A percentile compares a stretch with the other conserved stretches of the same genome.
These are phyloP conservation scores for Oryzias sinensis DNA, from an alignment of 2,797 vertebrate genomes.

Conservation along the genomic window DNA sequence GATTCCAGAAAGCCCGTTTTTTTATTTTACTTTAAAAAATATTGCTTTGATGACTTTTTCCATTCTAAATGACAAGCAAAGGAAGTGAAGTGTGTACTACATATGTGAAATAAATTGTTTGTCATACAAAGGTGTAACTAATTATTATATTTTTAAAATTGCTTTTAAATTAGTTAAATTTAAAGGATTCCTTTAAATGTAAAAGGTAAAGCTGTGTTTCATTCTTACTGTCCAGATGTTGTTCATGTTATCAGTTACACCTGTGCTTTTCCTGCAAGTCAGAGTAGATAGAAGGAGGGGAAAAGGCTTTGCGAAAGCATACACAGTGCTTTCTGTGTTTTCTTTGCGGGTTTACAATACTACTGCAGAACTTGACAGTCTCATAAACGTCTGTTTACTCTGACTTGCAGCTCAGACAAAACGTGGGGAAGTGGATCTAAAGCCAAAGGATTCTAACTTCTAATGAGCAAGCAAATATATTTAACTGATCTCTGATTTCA, in stretches of 20 bases:
- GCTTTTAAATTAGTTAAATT: neutral
- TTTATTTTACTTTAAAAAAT: no score
- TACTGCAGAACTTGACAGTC: constrained; percentile 7
- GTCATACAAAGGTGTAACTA: neutral
- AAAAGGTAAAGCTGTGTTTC: neutral
- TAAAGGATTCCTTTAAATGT: neutral
- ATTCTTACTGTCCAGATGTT: neutral
- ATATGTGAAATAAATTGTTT: neutral
- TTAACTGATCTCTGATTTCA: neutral
- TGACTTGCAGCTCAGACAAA: neutral
- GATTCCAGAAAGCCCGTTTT: no score
- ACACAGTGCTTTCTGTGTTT: neutral
- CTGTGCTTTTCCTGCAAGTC: constrained; percentile 2
- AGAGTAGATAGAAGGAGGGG: neutral
- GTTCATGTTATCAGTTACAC: neutral
- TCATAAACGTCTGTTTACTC: neutral
- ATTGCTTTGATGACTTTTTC: no score
- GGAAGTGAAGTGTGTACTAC: neutral
- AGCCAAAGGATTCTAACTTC: neutral
- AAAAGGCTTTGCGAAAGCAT: neutral
- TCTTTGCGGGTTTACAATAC: neutral
- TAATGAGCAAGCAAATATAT: neutral
- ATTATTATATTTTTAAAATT: neutral
- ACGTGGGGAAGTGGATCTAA: neutral
- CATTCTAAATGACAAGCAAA: no score